A percentile compares a stretch with the other conserved stretches of the same genome.
Conservation (phyloP, 2,113 vertebrate species). For the Engystomops pustulosus region DNA sequence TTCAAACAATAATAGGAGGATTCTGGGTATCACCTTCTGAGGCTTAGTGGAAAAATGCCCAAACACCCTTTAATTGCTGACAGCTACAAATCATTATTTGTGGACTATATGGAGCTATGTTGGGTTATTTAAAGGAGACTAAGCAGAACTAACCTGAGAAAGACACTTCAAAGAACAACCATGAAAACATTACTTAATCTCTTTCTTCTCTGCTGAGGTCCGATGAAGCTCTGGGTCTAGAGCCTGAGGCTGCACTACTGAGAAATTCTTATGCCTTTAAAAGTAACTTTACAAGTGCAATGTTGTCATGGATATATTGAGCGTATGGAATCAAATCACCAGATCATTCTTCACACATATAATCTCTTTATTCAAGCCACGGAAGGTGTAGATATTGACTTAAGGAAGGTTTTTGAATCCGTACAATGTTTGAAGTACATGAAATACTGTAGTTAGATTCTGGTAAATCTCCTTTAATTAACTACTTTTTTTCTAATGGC, state of each 20-base stretch:
- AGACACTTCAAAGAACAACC: not conserved
- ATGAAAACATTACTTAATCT: not conserved
- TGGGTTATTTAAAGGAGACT: not conserved
- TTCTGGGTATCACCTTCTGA: conserved; percentile 13
- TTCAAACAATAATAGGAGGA: not conserved
- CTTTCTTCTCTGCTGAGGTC: not conserved
- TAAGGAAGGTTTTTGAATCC: not conserved
- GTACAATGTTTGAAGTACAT: not conserved
- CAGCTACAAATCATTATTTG: not conserved
- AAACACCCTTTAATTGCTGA: not conserved
- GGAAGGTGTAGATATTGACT: not conserved
- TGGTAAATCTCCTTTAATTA: not conserved
- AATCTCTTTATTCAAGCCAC: not conserved
- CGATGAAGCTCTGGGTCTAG: not conserved
- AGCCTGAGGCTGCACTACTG: not conserved
- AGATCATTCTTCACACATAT: not conserved
- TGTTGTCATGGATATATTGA: not conserved
- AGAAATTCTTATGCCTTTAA: not conserved
- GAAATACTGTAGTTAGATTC: not conserved
- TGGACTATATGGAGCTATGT: not conserved
- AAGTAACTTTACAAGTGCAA: not conserved
- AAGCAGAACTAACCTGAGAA: not conserved
- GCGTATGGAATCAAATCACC: not conserved
- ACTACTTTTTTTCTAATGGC: not conserved
- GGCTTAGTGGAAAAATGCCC: not conserved